phyloP scores from a whole-genome alignment of 2,113 vertebrate species.

The Macquaria ambigua region DNA sequence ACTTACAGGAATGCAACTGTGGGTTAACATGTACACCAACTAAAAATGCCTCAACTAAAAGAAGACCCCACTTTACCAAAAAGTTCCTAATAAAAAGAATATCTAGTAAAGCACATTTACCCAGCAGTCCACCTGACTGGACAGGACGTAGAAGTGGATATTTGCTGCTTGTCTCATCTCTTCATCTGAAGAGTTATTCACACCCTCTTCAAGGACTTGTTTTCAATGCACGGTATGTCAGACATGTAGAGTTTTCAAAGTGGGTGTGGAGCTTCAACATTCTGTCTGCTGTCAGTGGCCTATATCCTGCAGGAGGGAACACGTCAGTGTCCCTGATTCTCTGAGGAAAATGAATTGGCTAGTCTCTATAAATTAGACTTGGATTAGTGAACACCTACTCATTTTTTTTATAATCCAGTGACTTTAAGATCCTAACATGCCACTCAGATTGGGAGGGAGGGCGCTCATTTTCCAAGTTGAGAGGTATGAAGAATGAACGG shows the following conservation, averaged over 20 bases:
- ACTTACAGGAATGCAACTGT: slow-evolving; percentile 7
- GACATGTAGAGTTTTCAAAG: slow-evolving; percentile 63
- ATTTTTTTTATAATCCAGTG: no score
- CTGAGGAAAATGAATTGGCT: not conserved
- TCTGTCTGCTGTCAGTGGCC: slow-evolving; percentile 32
- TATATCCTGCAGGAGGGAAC: slow-evolving; percentile 13
- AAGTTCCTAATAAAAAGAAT: not conserved
- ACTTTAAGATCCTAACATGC: no score
- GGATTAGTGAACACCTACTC: no score
- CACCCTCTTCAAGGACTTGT: slow-evolving; percentile 68
- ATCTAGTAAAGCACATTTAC: not conserved
- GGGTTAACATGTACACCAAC: not conserved
- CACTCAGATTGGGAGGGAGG: no score
- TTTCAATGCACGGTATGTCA: slow-evolving; percentile 70
- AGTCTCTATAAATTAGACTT: no score
- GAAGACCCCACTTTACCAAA: not conserved
- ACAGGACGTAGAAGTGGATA: slow-evolving; percentile 1
- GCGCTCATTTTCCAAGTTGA: no score
- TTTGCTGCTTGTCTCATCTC: slow-evolving; percentile 55
- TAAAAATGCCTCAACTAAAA: not conserved
- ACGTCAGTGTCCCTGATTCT: slow-evolving; percentile 23
- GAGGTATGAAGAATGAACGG: no score
- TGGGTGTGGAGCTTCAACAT: slow-evolving; percentile 40
- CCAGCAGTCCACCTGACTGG: not conserved
- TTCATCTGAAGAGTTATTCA: slow-evolving; percentile 68